Base-by-base conservation (phyloP, 2,888 invertebrate species). In the Spodoptera littoralis region DNA sequence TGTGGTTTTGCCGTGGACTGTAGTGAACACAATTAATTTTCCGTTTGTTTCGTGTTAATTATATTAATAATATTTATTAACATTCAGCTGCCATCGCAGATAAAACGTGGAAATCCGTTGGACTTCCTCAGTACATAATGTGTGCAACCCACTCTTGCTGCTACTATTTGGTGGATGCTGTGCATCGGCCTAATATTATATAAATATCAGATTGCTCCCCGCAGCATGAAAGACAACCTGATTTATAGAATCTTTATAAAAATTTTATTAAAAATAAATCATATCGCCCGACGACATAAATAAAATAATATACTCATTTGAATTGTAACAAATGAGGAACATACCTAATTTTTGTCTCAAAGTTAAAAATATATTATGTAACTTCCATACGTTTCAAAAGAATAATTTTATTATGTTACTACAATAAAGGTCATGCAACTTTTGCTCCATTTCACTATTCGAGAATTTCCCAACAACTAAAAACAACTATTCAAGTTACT, bases 261-360 rank as follows among this genome's bases (percentile, higher is more conserved):
- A 11, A 36, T 50, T 56, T 45, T 18, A 24, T 46, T 49, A 24
- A 48, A 54, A 56, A 52, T 42, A 51, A 58, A 50, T 45, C 42
- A 49, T 24, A 30, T 63, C 71, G 27, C 12, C 47, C 18, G 43
- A 48, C 18, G 6, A 18, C 36, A 24, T 18, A 22, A 59, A 70
- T 9, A 43, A 48, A 64, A 36, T 36, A 58, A 65, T 55, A 51
- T n/a, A 62, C 42, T 48, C 46, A 58, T 52, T 44, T 13, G 18
- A 59, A 58, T 41, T 51, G 53, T 36, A 50, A 59, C 13, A 30
- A 65, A 74, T 54, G 47, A 57, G 54, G 56, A 73, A 69, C 41
- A 62, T 48, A 8, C 24, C 56, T 13, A 60, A 42, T 55, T 57
- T 69, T 43, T 42, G 24, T 46, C 30, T 45, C 41, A 47, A 44